These are phyloP conservation scores for Polydrusus pterygomalis DNA, from an alignment of 2,888 invertebrate species.

Conservation along the genomic window DNA sequence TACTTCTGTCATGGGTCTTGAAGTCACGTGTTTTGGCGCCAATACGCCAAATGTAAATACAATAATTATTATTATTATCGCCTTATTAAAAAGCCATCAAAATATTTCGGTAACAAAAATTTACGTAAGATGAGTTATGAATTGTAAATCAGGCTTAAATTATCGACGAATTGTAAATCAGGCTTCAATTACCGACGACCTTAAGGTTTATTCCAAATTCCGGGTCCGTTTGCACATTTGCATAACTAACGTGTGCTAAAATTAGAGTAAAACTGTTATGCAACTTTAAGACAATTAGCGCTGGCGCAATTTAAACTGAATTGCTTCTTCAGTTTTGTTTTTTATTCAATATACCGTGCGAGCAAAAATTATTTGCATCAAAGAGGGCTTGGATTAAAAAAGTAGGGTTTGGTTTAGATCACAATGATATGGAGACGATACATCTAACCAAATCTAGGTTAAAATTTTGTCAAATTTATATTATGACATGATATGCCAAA, in stretches of 20 bases:
- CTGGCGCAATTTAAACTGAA: background rate
- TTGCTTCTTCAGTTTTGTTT: background rate
- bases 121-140: conserved; percentile 51
- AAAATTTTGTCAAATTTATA: too few relatives aligned
- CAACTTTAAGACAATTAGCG: conserved; percentile 9
- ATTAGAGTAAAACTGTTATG: conserved; percentile 42
- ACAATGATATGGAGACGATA: too few relatives aligned
- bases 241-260: conserved; percentile 44
- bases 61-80: conserved; percentile 58
- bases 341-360: too few relatives aligned
- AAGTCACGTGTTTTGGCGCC: conserved; percentile 51
- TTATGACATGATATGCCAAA: too few relatives aligned
- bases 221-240: conserved; percentile 44
- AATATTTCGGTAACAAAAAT: conserved; percentile 49
- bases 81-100: conserved; percentile 53
- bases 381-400: too few relatives aligned
- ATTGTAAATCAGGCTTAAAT: conserved; percentile 52
- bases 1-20: conserved; percentile 13
- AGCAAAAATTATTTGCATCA: too few relatives aligned
- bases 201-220: conserved; percentile 53
- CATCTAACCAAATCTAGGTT: too few relatives aligned
- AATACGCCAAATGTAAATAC: conserved; percentile 59
- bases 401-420: too few relatives aligned
- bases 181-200: conserved; percentile 54
- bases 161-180: conserved; percentile 55